These are phyloP conservation scores for Rhadinocentrus ornatus DNA, from an alignment of 2,797 vertebrate species.

Conservation along the genomic window DNA sequence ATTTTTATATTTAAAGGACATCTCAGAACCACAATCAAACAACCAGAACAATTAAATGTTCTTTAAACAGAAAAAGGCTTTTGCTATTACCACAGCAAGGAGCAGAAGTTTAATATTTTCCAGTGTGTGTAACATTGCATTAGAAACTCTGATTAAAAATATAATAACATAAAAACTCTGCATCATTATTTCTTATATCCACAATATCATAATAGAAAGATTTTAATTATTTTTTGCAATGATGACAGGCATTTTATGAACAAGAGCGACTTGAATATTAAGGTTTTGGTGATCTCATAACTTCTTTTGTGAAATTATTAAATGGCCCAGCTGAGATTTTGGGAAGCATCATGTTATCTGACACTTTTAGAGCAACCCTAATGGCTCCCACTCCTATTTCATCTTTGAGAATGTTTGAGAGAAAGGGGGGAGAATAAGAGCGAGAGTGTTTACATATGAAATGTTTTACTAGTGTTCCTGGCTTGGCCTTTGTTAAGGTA, in stretches of 20 bases:
- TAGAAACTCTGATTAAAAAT: background rate
- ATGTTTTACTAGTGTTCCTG: slow-evolving; percentile 4
- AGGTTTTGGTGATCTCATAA: slow-evolving; percentile 43
- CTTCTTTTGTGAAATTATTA: slow-evolving; percentile 62
- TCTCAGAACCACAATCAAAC: background rate
- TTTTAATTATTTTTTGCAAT: slow-evolving; percentile 18
- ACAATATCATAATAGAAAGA: slow-evolving; percentile 19
- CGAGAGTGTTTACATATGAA: slow-evolving; percentile 18
- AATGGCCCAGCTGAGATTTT: slow-evolving; percentile 47
- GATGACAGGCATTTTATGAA: slow-evolving; percentile 38
- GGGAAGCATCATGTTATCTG: slow-evolving; percentile 60
- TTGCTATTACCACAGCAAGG: background rate
- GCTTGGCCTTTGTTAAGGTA: background rate
- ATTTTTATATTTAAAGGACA: background rate
- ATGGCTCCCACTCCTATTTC: slow-evolving; percentile 43
- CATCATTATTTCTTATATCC: slow-evolving; percentile 14
- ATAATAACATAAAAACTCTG: slow-evolving; percentile 6
- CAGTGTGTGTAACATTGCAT: background rate
- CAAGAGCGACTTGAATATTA: slow-evolving; percentile 27
- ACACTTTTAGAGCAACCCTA: slow-evolving; percentile 61
- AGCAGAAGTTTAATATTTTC: background rate
- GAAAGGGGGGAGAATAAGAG: slow-evolving; percentile 4
- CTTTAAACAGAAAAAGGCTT: background rate
- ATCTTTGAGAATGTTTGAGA: slow-evolving; percentile 27
- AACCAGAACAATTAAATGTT: background rate